Conservation (phyloP, 2,113 vertebrate species). For the Leptosomus discolor region DNA sequence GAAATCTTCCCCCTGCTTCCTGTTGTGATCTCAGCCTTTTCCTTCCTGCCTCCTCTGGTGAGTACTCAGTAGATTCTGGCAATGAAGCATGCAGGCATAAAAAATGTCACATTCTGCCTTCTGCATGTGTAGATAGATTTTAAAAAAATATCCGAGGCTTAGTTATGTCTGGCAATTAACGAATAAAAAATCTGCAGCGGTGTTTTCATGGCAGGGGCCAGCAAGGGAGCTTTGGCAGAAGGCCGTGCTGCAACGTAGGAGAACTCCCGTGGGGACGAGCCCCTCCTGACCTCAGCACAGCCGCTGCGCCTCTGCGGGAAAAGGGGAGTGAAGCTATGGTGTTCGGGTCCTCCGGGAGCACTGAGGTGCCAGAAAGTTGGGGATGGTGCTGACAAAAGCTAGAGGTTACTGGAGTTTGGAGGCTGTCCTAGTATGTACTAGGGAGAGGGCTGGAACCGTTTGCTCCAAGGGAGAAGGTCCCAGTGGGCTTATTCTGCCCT, state of each 20-base stretch:
- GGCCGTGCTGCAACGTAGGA: not conserved
- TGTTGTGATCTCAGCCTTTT: constrained; percentile 43
- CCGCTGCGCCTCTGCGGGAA: rapidly evolving
- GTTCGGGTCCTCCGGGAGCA: rapidly evolving
- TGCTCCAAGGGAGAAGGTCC: not conserved
- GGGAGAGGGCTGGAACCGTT: not conserved
- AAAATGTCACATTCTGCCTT: not conserved
- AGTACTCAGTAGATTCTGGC: not conserved
- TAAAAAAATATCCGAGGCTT: not conserved
- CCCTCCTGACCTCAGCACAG: not conserved
- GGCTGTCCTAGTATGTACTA: rapidly evolving
- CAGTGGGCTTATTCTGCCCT: not conserved
- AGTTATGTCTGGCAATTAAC: not conserved
- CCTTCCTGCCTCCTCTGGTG: constrained; percentile 36
- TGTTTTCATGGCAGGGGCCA: not conserved
- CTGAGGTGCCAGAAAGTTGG: rapidly evolving
- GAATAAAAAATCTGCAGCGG: not conserved
- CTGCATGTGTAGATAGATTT: not conserved
- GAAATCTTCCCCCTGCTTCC: constrained; percentile 41
- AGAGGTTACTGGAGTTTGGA: not conserved
- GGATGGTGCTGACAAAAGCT: not conserved
- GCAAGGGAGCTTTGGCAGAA: not conserved
- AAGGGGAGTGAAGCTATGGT: rapidly evolving
- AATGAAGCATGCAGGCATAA: not conserved
- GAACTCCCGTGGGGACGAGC: rapidly evolving